Conservation (phyloP, 2,888 invertebrate genomes). For the Hyposoter dolosus region DNA sequence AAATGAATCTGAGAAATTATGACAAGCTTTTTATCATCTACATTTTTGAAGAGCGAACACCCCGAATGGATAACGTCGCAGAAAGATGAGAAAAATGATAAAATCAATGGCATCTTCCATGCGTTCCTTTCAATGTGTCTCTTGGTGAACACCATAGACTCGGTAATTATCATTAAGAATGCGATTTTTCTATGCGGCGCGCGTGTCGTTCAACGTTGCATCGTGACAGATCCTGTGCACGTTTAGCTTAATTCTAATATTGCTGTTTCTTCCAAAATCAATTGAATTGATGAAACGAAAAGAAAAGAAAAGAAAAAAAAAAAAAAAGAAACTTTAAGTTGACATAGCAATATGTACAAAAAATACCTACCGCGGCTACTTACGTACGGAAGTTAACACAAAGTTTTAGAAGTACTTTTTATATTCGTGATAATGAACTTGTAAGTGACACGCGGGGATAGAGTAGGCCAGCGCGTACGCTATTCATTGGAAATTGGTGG, state of each 20-base stretch:
- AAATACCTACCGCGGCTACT: slow-evolving; percentile 88
- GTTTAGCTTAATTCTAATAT: slow-evolving; percentile 79
- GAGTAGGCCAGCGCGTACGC: slow-evolving; percentile 82
- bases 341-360: slow-evolving; percentile 81
- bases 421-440: slow-evolving; percentile 83
- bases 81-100: neutral
- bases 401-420: slow-evolving; percentile 82
- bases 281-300: slow-evolving; percentile 74
- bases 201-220: slow-evolving; percentile 56
- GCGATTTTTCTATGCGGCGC: slow-evolving; percentile 34
- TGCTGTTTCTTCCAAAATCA: slow-evolving; percentile 77
- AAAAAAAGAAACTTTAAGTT: slow-evolving; percentile 45
- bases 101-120: neutral
- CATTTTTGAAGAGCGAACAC: too few species aligned
- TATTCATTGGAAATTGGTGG: slow-evolving; percentile 82
- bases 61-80: neutral
- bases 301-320: slow-evolving; percentile 77
- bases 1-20: too few species aligned
- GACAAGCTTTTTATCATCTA: too few species aligned
- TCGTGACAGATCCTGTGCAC: slow-evolving; percentile 35
- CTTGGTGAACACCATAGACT: neutral
- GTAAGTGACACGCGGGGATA: slow-evolving; percentile 84
- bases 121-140: neutral
- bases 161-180: neutral
- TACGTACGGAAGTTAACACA: slow-evolving; percentile 86